Evolutionary conservation across 2,113 vertebrate species (phyloP).

Genomic region (Tragulus kanchil): DNA sequence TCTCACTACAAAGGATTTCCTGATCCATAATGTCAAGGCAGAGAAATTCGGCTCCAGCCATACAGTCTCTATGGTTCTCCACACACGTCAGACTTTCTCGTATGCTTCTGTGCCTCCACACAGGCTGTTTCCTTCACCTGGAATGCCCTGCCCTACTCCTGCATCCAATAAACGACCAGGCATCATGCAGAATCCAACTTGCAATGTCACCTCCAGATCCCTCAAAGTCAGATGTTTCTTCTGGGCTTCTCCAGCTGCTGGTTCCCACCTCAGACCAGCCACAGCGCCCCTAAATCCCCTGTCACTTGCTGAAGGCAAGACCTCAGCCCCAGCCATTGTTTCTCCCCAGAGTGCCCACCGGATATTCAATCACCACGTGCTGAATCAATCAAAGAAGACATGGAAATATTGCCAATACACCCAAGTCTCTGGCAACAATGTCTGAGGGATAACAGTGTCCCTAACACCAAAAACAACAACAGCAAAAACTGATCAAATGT

Average conservation of each 20-base stretch:
- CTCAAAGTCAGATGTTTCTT: neutral
- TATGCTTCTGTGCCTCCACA: neutral
- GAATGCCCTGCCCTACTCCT: neutral
- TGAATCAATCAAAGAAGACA: neutral
- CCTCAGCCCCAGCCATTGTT: neutral
- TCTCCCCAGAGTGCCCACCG: neutral
- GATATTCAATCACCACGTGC: neutral
- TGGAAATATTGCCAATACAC: neutral
- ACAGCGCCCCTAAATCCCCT: neutral
- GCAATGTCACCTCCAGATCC: neutral
- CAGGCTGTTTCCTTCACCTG: neutral
- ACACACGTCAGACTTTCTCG: neutral
- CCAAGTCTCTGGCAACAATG: neutral
- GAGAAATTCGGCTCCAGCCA: neutral
- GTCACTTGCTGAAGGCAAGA: neutral
- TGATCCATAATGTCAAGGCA: neutral
- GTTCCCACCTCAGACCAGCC: neutral
- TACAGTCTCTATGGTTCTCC: neutral
- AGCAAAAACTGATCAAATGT: constrained; percentile 14
- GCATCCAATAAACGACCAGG: neutral
- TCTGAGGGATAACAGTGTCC: neutral
- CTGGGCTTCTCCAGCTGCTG: neutral
- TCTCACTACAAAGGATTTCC: neutral
- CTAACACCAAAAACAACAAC: neutral
- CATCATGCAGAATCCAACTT: neutral